A percentile compares a stretch with the other conserved stretches of the same genome.
Conservation (phyloP, 2,888 invertebrate species). For the Eupithecia centaureata region DNA sequence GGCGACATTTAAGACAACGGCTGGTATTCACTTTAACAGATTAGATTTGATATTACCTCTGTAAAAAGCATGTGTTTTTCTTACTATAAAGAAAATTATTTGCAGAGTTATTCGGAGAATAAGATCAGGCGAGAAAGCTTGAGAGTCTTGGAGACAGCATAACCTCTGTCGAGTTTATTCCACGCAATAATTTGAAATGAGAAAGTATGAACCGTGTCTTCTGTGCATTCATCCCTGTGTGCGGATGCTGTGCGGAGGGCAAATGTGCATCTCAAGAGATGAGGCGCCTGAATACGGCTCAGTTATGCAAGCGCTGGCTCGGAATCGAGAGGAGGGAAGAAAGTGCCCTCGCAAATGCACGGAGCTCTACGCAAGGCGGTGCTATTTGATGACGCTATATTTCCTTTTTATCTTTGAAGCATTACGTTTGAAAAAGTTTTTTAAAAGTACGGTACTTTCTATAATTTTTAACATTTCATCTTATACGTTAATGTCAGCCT, state of each 20-base stretch:
- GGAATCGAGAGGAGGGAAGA: constrained; percentile 32
- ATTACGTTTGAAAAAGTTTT: background rate
- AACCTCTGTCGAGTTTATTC: background rate
- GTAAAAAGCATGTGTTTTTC: no score
- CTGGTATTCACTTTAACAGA: no score
- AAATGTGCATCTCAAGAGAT: constrained; percentile 51
- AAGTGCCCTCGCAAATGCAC: constrained; percentile 29
- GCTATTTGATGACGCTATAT: constrained; percentile 18
- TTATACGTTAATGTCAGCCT: no score
- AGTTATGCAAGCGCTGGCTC: constrained; percentile 37
- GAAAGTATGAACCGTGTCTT: background rate
- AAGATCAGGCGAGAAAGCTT: no score
- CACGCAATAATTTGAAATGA: background rate
- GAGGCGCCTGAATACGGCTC: constrained; percentile 43
- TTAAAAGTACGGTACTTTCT: background rate
- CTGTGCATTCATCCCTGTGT: background rate
- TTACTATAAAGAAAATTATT: no score
- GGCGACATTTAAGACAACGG: background rate
- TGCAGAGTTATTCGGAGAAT: no score
- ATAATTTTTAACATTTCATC: no score
- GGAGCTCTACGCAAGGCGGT: background rate
- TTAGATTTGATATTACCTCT: no score
- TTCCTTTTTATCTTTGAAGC: constrained; percentile 5
- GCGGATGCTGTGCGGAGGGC: constrained; percentile 26
- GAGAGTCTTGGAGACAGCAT: no score